These are phyloP conservation scores for Bombus turneri DNA, from an alignment of 1,140 invertebrate species.

Conservation along the genomic window DNA sequence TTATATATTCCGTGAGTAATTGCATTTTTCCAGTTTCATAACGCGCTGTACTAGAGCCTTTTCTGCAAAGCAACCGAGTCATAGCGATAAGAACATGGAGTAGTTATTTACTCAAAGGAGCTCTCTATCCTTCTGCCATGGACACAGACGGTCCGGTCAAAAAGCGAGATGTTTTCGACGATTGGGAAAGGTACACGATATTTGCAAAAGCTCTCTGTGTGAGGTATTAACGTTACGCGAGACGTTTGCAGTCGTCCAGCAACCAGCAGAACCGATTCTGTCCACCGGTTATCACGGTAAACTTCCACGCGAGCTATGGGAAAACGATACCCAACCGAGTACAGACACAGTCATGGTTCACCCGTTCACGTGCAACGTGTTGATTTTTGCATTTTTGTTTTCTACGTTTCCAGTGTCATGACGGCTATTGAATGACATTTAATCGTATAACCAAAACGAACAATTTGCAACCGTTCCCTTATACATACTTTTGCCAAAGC, in stretches of 20 bases:
- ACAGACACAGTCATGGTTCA: background rate
- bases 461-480: background rate
- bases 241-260: conserved; percentile 9
- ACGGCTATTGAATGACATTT: background rate
- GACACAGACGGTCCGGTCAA: background rate
- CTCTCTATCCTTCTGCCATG: background rate
- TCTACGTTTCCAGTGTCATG: background rate
- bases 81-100: background rate
- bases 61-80: background rate
- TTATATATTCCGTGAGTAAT: background rate
- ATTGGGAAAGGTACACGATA: background rate
- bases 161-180: background rate
- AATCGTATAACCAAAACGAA: conserved; percentile 16
- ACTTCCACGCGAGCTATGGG: conserved; percentile 16
- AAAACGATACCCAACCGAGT: conserved; percentile 17
- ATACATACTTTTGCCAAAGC: too few species aligned
- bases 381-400: conserved; percentile 2
- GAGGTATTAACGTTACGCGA: background rate
- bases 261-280: background rate
- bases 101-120: background rate
- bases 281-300: background rate
- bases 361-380: background rate
- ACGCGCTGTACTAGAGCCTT: too few species aligned
- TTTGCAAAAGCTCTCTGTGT: background rate
- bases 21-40: background rate